Evolutionary conservation across 2,797 vertebrate genomes (phyloP), one percentile per base, ranked within the genome.

Genomic region (Gymnoscopelus braueri): DNA sequence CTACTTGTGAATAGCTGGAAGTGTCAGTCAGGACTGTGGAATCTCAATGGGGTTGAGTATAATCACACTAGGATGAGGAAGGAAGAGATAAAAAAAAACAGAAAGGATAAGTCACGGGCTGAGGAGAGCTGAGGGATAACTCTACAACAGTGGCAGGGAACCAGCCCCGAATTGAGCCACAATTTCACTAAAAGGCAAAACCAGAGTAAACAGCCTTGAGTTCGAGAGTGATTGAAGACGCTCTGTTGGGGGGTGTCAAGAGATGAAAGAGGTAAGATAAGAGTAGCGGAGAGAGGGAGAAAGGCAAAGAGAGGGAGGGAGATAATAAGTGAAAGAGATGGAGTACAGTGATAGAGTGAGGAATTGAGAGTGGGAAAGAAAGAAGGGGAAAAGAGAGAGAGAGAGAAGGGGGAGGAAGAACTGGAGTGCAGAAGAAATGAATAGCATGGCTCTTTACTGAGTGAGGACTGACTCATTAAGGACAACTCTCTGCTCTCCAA

Each of bases 21-120:
- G 74, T 39, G 48, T 14, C 39, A 80, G 70, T 88, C 84, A 87
- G 0, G 0, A 14, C 58, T 49, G 15, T 58, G 75, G 76, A 82
- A 83, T 85, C 54, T 35, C 63, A 70, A 39, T 48, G n/a, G 39
- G 19, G 11, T n/a, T 19, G 59, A 69, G 11, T 83, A 70, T 75
- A 48, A 69, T 11, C 14, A 29, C 50, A 51, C 13, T 4, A 56
- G 50, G 52, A 51, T 65, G 24, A 52, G 15, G 51, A 69, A 71
- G 60, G 68, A 81, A 82, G 66, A 44, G 39, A 44, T 61, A 62
- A 52, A 57, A 52, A 57, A 63, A 9, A 51, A 29, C 65, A 77
- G 71, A 60, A 81, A 2, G 51, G 58, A 77, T 87, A 82, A 91
- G 66, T 90, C 85, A 91, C 54, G 56, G 47, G 57, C 51, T 14